Base-by-base conservation (phyloP, 2,113 vertebrate species). In the Tragelaphus scriptus region DNA sequence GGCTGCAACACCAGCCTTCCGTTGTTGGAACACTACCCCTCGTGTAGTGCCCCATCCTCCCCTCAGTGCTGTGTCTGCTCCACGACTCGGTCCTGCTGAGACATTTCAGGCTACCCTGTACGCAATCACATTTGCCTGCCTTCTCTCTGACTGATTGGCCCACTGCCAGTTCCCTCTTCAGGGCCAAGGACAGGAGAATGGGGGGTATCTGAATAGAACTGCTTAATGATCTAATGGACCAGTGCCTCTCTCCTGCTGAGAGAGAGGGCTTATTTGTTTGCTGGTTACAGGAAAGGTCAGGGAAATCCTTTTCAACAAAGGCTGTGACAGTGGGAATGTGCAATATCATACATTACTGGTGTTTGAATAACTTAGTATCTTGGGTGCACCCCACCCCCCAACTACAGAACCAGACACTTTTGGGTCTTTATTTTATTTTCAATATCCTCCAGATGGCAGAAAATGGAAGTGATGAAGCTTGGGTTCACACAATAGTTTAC, bases 1-100 rank as follows among this genome's bases (percentile, higher is more conserved):
- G 99, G 98, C 99, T 99, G 99, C 99, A 99, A 99, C 99, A 99
- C 98, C 99, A 99, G 99, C 98, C 98, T 99, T 99, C 98, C 98
- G 98, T 98, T 99, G 99, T 99, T 99, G 98, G 98, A 99, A 99
- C 99, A 99, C 98, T 98, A 98, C 97, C 97, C 98, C 98, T 98
- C 98, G 49, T 99, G 99, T 99, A 99, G 98, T 96, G 68, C 98
- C 98, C 97, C 98, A 96, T 98, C 98, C 98, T 98, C 98, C 98
- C 98, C 97, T 98, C 97, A n/a, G 98, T 93, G 97, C 98, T 98
- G 98, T 98, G 98, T 98, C 98, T 99, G 98, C 98, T 99, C 98
- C 95, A 97, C 85, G 91, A 98, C 98, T 98, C 98, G 97, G 98
- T 99, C 98, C 99, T 98, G 98, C 98, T 97, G 98, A 98, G 98